Evolutionary conservation across 2,888 invertebrate genomes (phyloP), one percentile per base, ranked within the genome.

Genomic region (Diachrysia chrysitis): DNA sequence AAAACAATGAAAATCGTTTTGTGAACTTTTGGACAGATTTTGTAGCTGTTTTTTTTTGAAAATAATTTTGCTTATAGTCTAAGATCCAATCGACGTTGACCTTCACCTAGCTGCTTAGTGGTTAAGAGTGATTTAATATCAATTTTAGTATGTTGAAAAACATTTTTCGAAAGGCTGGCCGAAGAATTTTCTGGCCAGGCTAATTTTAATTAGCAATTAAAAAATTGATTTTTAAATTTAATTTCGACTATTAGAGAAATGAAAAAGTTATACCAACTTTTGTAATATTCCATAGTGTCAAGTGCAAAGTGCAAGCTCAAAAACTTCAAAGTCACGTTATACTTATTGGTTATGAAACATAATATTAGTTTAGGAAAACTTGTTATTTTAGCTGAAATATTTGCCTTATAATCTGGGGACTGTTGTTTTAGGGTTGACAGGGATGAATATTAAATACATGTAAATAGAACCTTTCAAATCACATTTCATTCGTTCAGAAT

Each of bases 361-460:
- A 73, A 76, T 78, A 66, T 73, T 78, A 73, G 66, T 66, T 58
- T 69, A 70, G 68, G 61, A 66, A 75, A 78, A 79, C 71, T 67
- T 70, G 67, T 66, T 74, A 68, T 66, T 79, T 59, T 63, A 65
- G 56, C 55, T 74, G 65, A 81, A 83, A 82, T 70, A 73, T 78
- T 79, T 71, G 65, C 54, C 58, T 68, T 66, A 63, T 69, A 78
- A 79, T 79, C 75, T 66, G 68, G 68, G 51, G 29, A 56, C 37
- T 58, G 73, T 83, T 81, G 76, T 67, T 76, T 69, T 68, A 73
- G 68, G 71, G 46, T 59, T 67, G 69, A 68, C 66, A 66, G 72
- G 66, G 71, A 72, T 81, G 78, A 83, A 83, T 83, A 80, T 83
- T 76, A 83, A 83, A 77, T 77, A 68, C 66, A 77, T 76, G 80